Evolutionary conservation across 2,888 invertebrate genomes (phyloP), one percentile per base, ranked within the genome.

Genomic region (Phoenoteleia sp.): DNA sequence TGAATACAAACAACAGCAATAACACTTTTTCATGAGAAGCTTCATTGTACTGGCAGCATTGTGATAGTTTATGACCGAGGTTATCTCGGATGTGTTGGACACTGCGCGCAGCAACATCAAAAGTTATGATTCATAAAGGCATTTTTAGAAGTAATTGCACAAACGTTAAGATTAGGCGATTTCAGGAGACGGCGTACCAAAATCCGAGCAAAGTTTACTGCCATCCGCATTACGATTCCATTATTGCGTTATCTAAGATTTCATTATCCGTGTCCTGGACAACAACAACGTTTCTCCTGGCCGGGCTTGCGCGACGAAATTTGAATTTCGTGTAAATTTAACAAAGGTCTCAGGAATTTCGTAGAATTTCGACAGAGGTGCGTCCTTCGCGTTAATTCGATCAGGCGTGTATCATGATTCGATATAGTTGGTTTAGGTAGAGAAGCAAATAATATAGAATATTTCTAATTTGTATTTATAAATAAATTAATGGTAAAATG

Each of bases 51-150:
- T 7, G 6, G 58, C 13, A 9, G 64, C 19, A 54, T 27, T 52
- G 67, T 52, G 49, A 67, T 52, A 42, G 36, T 77, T 77, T 77
- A 77, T 6, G 69, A 60, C 19, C 7, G 6, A 13, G 25, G 33
- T 45, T 79, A 79, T 71, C 69, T 58, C 52, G 69, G 36, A 29
- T 60, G 58, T 39, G 39, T 67, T 25, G 52, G 54, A 52, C 74
- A 29, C 27, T 13, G 33, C 36, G 13, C 21, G 49, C 6, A 19
- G 54, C 6, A 15, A 49, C 69, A 71, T 71, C 71, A 71, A 79
- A 69, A 71, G 69, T 71, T 79, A 79, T 62, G 71, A 52, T 62
- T 71, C 71, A 64, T 80, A 71, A 71, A 64, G 64, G 54, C 19
- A 27, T 71, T 62, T 64, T 71, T 64, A 71, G 71, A 64, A 62